A percentile compares a stretch with the other conserved stretches of the same genome.
Conservation (phyloP, 1,140 invertebrate genomes). For the Leucophenga varia region DNA sequence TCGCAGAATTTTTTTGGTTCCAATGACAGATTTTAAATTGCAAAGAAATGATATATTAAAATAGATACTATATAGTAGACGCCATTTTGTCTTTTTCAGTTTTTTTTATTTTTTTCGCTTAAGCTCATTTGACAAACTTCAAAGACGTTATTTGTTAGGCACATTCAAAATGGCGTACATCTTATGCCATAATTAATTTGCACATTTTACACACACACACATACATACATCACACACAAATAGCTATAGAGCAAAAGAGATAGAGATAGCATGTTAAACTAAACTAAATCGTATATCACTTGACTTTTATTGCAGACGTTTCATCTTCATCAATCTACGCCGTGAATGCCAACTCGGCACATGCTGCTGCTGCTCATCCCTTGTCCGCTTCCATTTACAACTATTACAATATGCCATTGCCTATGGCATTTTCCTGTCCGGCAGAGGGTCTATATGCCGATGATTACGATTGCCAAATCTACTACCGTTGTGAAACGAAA, state of each 20-base stretch:
- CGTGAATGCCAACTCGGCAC: slow-evolving; percentile 2
- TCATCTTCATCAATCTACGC: slow-evolving; percentile 24
- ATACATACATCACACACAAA: background rate
- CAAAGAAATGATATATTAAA: no score
- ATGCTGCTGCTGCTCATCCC: slow-evolving; percentile 5
- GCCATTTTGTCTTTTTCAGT: no score
- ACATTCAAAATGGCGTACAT: no score
- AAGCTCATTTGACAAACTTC: no score
- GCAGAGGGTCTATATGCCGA: slow-evolving; percentile 68
- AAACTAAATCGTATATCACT: slow-evolving; percentile 16
- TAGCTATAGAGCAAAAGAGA: no score
- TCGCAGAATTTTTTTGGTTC: slow-evolving; percentile 28
- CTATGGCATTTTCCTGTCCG: slow-evolving; percentile 52
- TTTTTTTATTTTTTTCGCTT: no score
- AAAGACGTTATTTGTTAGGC: no score
- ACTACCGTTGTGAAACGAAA: slow-evolving; percentile 60
- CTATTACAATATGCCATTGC: slow-evolving; percentile 14
- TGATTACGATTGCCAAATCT: slow-evolving; percentile 62
- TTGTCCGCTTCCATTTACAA: background rate
- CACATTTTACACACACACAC: slow-evolving; percentile 6
- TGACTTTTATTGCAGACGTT: slow-evolving; percentile 33
- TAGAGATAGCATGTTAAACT: background rate
- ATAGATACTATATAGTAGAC: no score
- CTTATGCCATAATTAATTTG: no score
- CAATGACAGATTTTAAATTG: slow-evolving; percentile 40